phyloP scores from a whole-genome alignment of 2,888 invertebrate genomes.

The Dorcus parallelipipedus region DNA sequence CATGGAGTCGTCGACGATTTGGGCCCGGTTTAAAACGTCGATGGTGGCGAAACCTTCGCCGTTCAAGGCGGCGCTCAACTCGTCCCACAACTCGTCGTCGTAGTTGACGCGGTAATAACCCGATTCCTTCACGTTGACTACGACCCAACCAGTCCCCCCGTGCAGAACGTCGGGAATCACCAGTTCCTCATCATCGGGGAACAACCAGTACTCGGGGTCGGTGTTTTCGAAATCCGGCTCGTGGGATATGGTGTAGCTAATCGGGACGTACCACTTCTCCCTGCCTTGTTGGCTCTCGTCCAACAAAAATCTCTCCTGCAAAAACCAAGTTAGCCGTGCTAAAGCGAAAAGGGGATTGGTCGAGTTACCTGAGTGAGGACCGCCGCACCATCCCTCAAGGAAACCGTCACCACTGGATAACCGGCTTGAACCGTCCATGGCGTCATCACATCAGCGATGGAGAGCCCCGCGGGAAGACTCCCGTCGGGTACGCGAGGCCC shows the following conservation, averaged over 20 bases:
- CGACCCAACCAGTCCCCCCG: slow-evolving; percentile 49
- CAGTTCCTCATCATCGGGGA: slow-evolving; percentile 2
- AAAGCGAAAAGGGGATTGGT: background rate
- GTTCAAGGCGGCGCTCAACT: slow-evolving; percentile 43
- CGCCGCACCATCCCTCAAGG: slow-evolving; percentile 20
- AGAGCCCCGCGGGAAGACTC: background rate
- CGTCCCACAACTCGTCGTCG: slow-evolving; percentile 40
- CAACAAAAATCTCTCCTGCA: slow-evolving; percentile 27
- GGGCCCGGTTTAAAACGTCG: slow-evolving; percentile 68
- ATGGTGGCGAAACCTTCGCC: slow-evolving; percentile 51
- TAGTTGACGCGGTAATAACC: slow-evolving; percentile 70
- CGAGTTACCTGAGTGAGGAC: slow-evolving; percentile 31
- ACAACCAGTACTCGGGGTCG: slow-evolving; percentile 37
- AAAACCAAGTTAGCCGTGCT: background rate
- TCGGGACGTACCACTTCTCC: slow-evolving; percentile 49
- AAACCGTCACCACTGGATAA: slow-evolving; percentile 56
- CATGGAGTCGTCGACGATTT: slow-evolving; percentile 75
- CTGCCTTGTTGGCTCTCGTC: background rate
- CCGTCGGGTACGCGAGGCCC: slow-evolving; percentile 32
- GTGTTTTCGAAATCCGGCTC: slow-evolving; percentile 44
- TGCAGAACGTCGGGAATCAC: slow-evolving; percentile 6
- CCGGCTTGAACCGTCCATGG: slow-evolving; percentile 62
- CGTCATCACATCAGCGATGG: slow-evolving; percentile 48
- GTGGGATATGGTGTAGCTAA: slow-evolving; percentile 50
- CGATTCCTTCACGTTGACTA: slow-evolving; percentile 59